These are phyloP conservation scores for Podocnemis expansa DNA, from an alignment of 2,113 vertebrate species.

Conservation along the genomic window DNA sequence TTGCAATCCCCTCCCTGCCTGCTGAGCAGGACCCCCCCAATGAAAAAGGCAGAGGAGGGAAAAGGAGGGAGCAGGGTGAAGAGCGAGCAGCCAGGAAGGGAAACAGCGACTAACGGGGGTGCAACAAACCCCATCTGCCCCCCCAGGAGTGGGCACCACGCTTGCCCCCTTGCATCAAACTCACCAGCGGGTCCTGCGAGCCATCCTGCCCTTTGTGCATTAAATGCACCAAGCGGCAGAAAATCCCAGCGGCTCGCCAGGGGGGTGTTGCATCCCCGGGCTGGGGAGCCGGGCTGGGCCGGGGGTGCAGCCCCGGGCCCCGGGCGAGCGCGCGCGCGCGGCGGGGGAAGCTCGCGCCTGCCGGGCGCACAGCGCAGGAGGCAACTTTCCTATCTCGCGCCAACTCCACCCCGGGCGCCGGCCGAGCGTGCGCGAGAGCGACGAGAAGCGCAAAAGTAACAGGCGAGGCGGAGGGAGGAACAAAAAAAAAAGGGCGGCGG, in stretches of 20 bases:
- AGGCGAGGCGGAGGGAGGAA: not conserved
- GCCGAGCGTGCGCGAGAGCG: constrained; percentile 22
- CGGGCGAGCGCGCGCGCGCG: not conserved
- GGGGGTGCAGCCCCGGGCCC: not conserved
- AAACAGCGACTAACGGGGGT: not conserved
- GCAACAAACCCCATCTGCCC: not conserved
- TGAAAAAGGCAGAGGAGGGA: too few species aligned
- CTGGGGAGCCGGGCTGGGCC: constrained; percentile 1
- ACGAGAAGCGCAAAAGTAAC: not conserved
- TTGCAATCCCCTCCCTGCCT: not conserved
- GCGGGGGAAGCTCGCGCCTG: not conserved
- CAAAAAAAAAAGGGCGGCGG: not conserved
- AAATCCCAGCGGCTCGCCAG: too few species aligned
- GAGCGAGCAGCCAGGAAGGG: not conserved
- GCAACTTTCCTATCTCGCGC: constrained; percentile 80
- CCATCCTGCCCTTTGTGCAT: constrained; percentile 65
- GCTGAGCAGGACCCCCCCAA: not conserved
- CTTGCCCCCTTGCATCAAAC: not conserved
- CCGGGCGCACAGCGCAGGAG: constrained; percentile 17
- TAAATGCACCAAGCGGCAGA: not conserved
- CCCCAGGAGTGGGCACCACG: accelerated
- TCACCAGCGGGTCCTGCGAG: constrained; percentile 74
- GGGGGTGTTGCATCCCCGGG: not conserved
- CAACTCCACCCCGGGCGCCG: constrained; percentile 65
- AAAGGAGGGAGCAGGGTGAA: not conserved